Evolutionary conservation across 2,113 vertebrate species (phyloP).

Genomic region (Rhodinocichla rosea): DNA sequence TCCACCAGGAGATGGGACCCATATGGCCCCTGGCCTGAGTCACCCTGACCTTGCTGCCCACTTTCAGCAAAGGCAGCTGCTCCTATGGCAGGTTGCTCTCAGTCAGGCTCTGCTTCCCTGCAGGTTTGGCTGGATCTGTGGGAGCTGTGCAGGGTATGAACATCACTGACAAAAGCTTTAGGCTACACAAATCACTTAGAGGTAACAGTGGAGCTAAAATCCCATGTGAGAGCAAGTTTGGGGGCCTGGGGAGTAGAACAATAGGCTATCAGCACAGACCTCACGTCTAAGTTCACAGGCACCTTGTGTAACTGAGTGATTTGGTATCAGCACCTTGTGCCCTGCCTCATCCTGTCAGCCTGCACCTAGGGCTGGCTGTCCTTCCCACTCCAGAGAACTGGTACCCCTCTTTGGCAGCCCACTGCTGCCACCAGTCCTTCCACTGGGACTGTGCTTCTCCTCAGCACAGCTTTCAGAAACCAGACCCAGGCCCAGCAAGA

Average conservation of each 20-base stretch:
- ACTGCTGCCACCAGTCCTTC: not conserved
- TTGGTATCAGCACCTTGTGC: not conserved
- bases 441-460: not conserved
- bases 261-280: not conserved
- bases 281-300: not conserved
- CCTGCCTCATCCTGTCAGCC: not conserved
- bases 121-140: not conserved
- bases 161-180: not conserved
- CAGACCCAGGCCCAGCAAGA: not conserved
- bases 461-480: not conserved
- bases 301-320: not conserved
- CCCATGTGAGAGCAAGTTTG: not conserved
- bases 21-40: not conserved
- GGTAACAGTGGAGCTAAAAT: not conserved
- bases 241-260: no score
- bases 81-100: not conserved
- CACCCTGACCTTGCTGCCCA: not conserved
- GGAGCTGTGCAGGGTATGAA: not conserved
- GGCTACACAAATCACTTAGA: not conserved
- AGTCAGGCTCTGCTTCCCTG: not conserved
- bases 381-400: not conserved
- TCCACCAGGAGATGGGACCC: not conserved
- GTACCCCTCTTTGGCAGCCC: not conserved
- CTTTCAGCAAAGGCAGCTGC: not conserved
- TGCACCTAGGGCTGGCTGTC: not conserved